Percentiles rank a stretch among this genome's conserved stretches.
Conservation (phyloP, 2,888 invertebrate genomes). For the Disparrhopalites patrizii region DNA sequence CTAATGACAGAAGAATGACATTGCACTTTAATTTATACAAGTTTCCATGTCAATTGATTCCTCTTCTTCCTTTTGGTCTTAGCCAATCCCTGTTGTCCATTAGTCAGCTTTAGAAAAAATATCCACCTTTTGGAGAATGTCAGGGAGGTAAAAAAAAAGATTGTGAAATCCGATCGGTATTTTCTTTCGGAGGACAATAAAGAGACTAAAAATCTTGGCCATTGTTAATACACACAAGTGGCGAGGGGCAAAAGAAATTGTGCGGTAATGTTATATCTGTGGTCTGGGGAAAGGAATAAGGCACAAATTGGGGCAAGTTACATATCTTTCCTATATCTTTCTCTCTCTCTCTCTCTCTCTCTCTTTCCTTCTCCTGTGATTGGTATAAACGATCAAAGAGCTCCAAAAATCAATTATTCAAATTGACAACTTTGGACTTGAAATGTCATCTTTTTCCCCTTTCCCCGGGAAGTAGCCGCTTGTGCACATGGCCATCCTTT, state of each 20-base stretch:
- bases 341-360: background rate
- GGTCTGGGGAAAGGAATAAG: no score
- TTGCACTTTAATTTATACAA: conserved; percentile 1
- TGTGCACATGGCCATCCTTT: background rate
- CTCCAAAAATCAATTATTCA: conserved; percentile 8
- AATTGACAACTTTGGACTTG: background rate
- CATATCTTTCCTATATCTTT: background rate
- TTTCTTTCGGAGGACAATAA: no score
- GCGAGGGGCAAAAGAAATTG: background rate
- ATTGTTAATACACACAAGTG: background rate
- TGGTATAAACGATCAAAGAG: conserved; percentile 5
- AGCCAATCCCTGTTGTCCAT: no score
- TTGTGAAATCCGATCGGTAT: no score
- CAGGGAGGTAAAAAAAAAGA: no score
- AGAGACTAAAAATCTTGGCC: background rate
- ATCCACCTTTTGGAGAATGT: no score
- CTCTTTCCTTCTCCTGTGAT: background rate
- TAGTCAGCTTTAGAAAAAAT: no score
- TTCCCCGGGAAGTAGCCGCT: background rate
- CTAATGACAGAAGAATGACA: conserved; percentile 14
- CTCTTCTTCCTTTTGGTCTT: no score
- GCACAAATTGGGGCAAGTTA: no score
- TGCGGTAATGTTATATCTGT: no score
- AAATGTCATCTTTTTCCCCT: background rate
- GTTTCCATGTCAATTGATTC: no score